phyloP scores from a whole-genome alignment of 2,797 vertebrate species.

The Eutrigla gurnardus region DNA sequence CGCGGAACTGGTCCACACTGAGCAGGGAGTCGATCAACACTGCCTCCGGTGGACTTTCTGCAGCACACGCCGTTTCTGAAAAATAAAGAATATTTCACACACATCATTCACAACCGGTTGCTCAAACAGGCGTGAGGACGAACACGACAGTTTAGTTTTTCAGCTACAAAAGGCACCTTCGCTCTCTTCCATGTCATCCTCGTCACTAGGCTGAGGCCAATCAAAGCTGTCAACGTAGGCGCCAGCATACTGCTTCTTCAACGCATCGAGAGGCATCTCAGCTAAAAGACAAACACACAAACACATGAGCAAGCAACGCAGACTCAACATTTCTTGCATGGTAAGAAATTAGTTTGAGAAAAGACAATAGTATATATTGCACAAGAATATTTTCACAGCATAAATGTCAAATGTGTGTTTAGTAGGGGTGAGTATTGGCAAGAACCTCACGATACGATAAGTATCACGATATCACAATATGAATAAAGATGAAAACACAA shows the following conservation, averaged over 20 bases:
- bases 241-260: constrained; percentile 94
- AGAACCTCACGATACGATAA: too few species aligned
- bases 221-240: constrained; percentile 92
- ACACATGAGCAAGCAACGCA: not conserved
- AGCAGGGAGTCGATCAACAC: constrained; percentile 93
- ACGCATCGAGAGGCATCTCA: constrained; percentile 91
- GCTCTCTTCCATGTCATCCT: constrained; percentile 82
- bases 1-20: constrained; percentile 89
- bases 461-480: too few species aligned
- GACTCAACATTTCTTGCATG: not conserved
- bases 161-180: constrained; percentile 68
- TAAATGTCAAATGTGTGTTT: constrained; percentile 4
- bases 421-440: too few species aligned
- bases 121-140: not conserved
- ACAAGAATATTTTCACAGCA: not conserved
- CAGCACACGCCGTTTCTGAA: constrained; percentile 81
- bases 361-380: not conserved
- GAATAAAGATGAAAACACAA: too few species aligned
- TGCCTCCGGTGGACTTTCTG: constrained; percentile 82
- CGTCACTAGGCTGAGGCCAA: constrained; percentile 91
- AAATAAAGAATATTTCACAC: constrained; percentile 20
- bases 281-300: constrained; percentile 79
- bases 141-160: not conserved
- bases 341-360: not conserved
- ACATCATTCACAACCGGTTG: not conserved